Base-by-base conservation (phyloP, 2,113 vertebrate species). In the Etia nguti region DNA sequence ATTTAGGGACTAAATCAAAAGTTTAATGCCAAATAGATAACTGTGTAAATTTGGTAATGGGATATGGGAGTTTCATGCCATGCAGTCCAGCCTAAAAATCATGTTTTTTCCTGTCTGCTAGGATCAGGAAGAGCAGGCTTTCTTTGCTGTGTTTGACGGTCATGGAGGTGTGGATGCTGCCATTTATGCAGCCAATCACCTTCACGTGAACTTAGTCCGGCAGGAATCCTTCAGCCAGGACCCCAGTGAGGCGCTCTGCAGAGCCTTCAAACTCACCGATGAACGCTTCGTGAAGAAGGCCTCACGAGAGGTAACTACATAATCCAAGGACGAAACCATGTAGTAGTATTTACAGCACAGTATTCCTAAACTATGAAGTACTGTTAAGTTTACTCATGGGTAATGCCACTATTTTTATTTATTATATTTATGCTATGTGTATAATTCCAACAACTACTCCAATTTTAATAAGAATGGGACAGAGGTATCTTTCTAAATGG, bases 51-150 rank as follows among this genome's bases (percentile, higher is more conserved):
- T 43, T 3, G 5, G 24, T 70, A 43, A 43, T 46, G n/a, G 43
- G 38, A 70, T 68, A 70, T 43, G 13, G n/a, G 1, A 26, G 60
- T 26, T 70, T 70, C 13, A 70, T 5, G 0, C 13, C 38, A 70
- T 70, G 38, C 5, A 70, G 38, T 70, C n/a, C 38, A 16, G 65
- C 22, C 3, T 26, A 46, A 46, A 70, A 46, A 70, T 70, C 65
- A 26, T 0, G 0, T 43, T 46, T 70, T 46, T 70, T 43, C 38
- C 18, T 68, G 82, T 59, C 62, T 57, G 75, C 65, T 95, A 99
- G 99, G 98, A 99, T 93, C 98, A 99, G 92, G 98, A 99, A 90
- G 98, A 99, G 89, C 99, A 99, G 95, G 98, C 98, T 10, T 99
- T 97, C 93, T 99, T 99, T 59, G 99, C 97, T 0, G 98, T 99